phyloP scores from a whole-genome alignment of 23 tunicate species.

The Diplosoma virens region DNA sequence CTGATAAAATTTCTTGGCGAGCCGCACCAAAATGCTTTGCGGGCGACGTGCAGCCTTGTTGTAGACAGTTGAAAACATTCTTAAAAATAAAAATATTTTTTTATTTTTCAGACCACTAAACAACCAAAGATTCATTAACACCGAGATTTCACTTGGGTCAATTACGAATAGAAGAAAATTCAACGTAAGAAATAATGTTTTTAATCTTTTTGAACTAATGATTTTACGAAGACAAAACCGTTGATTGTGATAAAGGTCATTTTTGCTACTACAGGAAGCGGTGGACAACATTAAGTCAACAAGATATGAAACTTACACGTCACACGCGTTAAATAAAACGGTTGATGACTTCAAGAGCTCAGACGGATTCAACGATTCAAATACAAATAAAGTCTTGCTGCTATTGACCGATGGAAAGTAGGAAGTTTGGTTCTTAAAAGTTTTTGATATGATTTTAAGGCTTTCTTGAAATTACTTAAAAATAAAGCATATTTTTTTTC shows the following conservation, averaged over 20 bases:
- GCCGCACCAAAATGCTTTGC: too few species aligned
- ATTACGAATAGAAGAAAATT: neutral
- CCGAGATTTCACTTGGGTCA: constrained; percentile 41
- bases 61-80: neutral
- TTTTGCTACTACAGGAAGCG: constrained; percentile 26
- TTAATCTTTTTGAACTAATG: neutral
- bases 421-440: neutral
- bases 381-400: constrained; percentile 44
- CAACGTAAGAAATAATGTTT: constrained; percentile 17
- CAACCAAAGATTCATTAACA: constrained; percentile 32
- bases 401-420: constrained; percentile 85
- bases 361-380: constrained; percentile 13
- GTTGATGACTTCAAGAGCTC: constrained; percentile 59
- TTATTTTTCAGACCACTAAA: constrained; percentile 17
- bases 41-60: neutral
- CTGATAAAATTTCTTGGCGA: too few species aligned
- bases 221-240: neutral
- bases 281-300: constrained; percentile 31
- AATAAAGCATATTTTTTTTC: too few species aligned
- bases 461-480: too few species aligned
- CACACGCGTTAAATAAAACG: constrained; percentile 81
- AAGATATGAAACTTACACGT: constrained; percentile 55
- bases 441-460: too few species aligned
- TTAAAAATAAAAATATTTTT: neutral
- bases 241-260: too few species aligned